Conservation (phyloP, 2,888 invertebrate genomes). For the Oscheius sp. region DNA sequence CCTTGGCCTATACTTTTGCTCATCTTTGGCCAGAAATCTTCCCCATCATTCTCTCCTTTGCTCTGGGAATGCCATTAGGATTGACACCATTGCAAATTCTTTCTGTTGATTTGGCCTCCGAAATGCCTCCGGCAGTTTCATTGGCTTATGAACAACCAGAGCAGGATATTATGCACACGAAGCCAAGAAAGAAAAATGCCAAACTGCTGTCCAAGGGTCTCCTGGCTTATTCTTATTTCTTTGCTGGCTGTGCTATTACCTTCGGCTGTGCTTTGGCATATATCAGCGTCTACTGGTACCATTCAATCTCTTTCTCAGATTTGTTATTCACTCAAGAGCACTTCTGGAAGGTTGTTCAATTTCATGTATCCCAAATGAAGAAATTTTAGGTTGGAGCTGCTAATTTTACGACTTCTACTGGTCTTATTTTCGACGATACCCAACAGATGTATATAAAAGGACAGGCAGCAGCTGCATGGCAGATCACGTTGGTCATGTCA, state of each 20-base stretch:
- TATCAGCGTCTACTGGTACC: slow-evolving; percentile 67
- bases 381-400: slow-evolving; percentile 38
- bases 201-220: slow-evolving; percentile 53
- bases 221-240: slow-evolving; percentile 63
- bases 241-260: slow-evolving; percentile 66
- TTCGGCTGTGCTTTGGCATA: slow-evolving; percentile 65
- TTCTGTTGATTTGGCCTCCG: slow-evolving; percentile 66
- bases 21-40: slow-evolving; percentile 70
- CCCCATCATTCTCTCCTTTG: slow-evolving; percentile 67
- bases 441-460: slow-evolving; percentile 65
- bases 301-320: slow-evolving; percentile 60
- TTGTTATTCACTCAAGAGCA: slow-evolving; percentile 68
- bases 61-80: slow-evolving; percentile 65
- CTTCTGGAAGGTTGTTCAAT: slow-evolving; percentile 52
- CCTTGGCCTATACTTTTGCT: slow-evolving; percentile 67
- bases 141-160: slow-evolving; percentile 69
- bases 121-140: slow-evolving; percentile 68
- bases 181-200: slow-evolving; percentile 56
- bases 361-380: not conserved
- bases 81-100: slow-evolving; percentile 66
- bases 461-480: slow-evolving; percentile 69
- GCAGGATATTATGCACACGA: slow-evolving; percentile 66
- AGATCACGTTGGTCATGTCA: slow-evolving; percentile 67
- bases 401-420: slow-evolving; percentile 48
- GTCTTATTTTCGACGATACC: slow-evolving; percentile 49